Evolutionary conservation across 2,888 invertebrate genomes (phyloP), one percentile per base, ranked within the genome.

Genomic region (Tipula vernalis): DNA sequence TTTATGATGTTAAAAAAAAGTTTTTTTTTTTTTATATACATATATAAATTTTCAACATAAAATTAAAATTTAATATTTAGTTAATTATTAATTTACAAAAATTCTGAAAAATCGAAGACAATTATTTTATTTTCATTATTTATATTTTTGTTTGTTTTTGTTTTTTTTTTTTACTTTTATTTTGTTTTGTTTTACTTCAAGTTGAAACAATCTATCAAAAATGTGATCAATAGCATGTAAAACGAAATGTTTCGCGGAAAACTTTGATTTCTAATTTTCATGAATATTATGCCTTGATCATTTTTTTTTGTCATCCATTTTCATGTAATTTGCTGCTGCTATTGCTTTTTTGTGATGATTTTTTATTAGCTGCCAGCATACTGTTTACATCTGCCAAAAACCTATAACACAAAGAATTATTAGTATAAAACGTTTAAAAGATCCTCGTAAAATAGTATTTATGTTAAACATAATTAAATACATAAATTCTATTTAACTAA

Each of bases 51-150:
- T 71, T 71, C 71, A 71, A 71, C 71, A 71, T 71, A 71, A 71
- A 71, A 71, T 71, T 71, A 71, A 71, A 71, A 28, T 71, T 71
- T 18, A 71, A 28, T 71, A 71, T 71, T 71, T 10, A 85, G n/a
- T n/a, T 15, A 83, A 83, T 39, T 41, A 85, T 39, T 41, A 85
- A 85, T 41, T 41, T 41, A n/a, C 6, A 83, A 36, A 83, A 83
- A 36, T 5, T 85, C 39, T 15, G 41, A 13, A 41, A 41, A 41
- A 85, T 41, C 41, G 41, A 85, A 85, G 84, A 39, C n/a, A 85
- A 85, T 39, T 85, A 85, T 85, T 41, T 85, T 41, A 85, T 41
- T 36, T 85, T 85, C 84, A 85, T 41, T 85, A 85, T 41, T 85
- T 85, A 41, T 85, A 39, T 85, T 28, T 71, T 71, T 71, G 28